Evolutionary conservation across 2,113 vertebrate genomes (phyloP), one percentile per base, ranked within the genome.

Genomic region (Lota lota): DNA sequence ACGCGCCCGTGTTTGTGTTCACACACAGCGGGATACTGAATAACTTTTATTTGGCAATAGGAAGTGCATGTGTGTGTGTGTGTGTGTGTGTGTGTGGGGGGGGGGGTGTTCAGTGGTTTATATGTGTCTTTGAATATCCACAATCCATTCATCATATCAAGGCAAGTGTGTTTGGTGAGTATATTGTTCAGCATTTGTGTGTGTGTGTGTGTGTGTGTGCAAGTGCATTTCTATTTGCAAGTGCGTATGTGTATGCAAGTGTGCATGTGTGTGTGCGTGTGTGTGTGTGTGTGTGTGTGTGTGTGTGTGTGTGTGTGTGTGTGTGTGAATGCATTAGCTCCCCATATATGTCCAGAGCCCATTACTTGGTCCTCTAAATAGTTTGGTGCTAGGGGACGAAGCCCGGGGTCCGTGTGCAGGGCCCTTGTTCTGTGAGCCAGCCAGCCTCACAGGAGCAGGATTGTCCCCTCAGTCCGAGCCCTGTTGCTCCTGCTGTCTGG

Each of bases 401-500:
- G 18, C 24, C 28, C 53, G 17, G 59, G 20, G 47, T 56, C 70
- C 19, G 54, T n/a, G 63, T 75, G 72, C 28, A 64, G 40, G 60
- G 33, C 60, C 61, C 33, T 73, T 75, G 64, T 85, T 77, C 68
- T 79, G 40, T 7, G 71, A 21, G 68, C 63, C 65, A 63, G 47
- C 57, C 66, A 54, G 61, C 76, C 63, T 82, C 67, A 76, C 63
- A 84, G 67, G 62, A 75, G 68, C 54, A 64, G 67, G 64, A 75
- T 11, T 76, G 73, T 80, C 22, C 72, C 72, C 28, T 7, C 28
- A 33, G n/a, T 18, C 80, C 61, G 10, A 69, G 72, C 68, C 56
- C 68, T 54, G n/a, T 62, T 70, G 67, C 20, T 70, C 47, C 28
- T 33, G 74, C 72, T 83, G 83, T 78, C 81, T 75, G 58, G 57